Evolutionary conservation across 2,888 invertebrate species (phyloP).

Genomic region (Seira musarum): DNA sequence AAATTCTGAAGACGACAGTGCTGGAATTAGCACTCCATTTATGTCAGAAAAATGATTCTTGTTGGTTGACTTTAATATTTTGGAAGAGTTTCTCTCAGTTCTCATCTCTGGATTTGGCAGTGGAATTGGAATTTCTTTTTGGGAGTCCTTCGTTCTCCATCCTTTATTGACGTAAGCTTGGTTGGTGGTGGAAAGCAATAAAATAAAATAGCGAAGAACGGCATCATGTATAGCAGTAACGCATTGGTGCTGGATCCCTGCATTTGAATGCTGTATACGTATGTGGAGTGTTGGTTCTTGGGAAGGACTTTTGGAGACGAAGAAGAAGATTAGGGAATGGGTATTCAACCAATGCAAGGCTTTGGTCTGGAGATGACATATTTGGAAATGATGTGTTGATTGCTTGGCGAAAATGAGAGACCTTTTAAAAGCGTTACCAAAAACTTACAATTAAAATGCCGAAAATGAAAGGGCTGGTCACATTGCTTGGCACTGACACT

Average conservation of each 20-base stretch:
- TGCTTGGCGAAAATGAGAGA: slow-evolving; percentile 27
- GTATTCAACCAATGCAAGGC: neutral
- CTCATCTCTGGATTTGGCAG: slow-evolving; percentile 43
- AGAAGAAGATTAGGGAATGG: neutral
- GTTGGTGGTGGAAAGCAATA: slow-evolving; percentile 35
- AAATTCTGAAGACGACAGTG: neutral
- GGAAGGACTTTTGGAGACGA: neutral
- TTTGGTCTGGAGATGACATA: slow-evolving; percentile 43
- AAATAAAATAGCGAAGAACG: slow-evolving; percentile 12
- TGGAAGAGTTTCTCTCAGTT: neutral
- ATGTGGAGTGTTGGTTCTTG: neutral
- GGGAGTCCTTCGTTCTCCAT: neutral
- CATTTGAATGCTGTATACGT: neutral
- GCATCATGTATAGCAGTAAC: no score
- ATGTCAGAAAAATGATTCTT: slow-evolving; percentile 19
- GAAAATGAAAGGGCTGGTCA: no score
- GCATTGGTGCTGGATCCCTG: no score
- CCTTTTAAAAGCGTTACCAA: neutral
- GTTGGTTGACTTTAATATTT: neutral
- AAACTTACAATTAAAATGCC: no score
- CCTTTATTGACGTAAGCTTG: slow-evolving; percentile 8
- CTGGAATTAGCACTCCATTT: slow-evolving; percentile 40
- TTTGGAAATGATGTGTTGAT: slow-evolving; percentile 55
- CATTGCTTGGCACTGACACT: no score
- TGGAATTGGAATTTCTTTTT: slow-evolving; percentile 42